Base-by-base conservation (phyloP, 2,113 vertebrate genomes). In the Halcyon senegalensis region DNA sequence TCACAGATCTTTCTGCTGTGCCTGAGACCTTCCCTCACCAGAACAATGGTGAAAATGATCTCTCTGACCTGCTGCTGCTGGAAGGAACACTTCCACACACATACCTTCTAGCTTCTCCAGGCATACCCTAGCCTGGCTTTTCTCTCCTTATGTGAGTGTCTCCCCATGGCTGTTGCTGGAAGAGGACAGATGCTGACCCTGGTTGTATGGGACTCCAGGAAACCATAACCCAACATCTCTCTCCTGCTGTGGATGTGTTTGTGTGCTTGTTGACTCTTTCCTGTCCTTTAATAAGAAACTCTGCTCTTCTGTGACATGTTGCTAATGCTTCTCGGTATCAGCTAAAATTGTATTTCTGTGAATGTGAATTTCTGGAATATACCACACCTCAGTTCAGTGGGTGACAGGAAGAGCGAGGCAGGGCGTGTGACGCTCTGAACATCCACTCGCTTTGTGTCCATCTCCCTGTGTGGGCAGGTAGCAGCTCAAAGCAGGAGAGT, bases 351-450 rank as follows among this genome's bases (percentile, higher is more conserved):
- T 46, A 4, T 64, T 95, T 95, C 91, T 91, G 48, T 79, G 89
- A 91, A 89, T 3, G 23, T 75, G 60, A 72, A 55, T 91, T 96
- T 87, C 56, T 96, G 81, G 56, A 91, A 70, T 87, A 63, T 17
- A 72, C 48, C 77, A 82, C 56, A 25, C 51, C 60, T 94, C 33
- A 3, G 1, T 35, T 66, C n/a, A 51, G 60, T 12, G 77, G 25
- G n/a, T 62, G 62, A 79, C 69, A 72, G 93, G 94, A 88, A 90
- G 79, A 92, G 39, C 0, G 1, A 63, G n/a, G 73, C 60, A 87
- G 64, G 66, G 19, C 6, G 9, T 5, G 11, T 89, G 75, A 70
- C 1, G 28, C 72, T 68, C 58, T 82, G 76, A 60, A 50, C 67
- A 44, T 8, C 13, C 14, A 15, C 33, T 33, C 30, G 5, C 56